Conservation (phyloP, 2,797 vertebrate genomes). For the Oreonectes daqikongensis region DNA sequence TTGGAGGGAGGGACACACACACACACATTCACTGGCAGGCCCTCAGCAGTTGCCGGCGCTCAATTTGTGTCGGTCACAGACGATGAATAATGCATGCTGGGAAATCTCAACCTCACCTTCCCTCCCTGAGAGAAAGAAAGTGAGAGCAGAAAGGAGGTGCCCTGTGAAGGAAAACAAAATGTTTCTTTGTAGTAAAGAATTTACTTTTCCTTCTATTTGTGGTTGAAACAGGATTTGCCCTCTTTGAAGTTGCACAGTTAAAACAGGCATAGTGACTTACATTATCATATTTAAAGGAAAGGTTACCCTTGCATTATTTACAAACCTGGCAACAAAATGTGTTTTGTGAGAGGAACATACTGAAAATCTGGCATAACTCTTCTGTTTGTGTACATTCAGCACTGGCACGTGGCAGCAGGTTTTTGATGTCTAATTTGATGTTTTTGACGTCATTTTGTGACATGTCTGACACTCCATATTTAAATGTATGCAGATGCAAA, state of each 20-base stretch:
- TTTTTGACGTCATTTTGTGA: too few species aligned
- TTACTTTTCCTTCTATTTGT: conserved; percentile 2
- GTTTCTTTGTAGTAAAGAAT: conserved; percentile 24
- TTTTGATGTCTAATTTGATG: too few species aligned
- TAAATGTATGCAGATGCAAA: too few species aligned
- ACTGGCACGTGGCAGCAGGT: not conserved
- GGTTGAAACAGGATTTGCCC: conserved; percentile 9
- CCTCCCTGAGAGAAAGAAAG: conserved; percentile 35
- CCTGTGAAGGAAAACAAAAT: conserved; percentile 42
- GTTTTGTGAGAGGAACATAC: not conserved
- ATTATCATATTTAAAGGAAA: not conserved
- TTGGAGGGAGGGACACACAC: conserved; percentile 41
- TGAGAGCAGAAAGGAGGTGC: conserved; percentile 19
- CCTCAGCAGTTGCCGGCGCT: conserved; percentile 40
- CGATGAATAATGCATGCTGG: conserved; percentile 54
- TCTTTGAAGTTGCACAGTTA: not conserved
- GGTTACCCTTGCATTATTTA: not conserved
- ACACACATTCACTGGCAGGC: conserved; percentile 47
- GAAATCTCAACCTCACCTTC: conserved; percentile 53
- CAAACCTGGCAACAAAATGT: not conserved
- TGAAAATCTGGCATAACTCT: too few species aligned
- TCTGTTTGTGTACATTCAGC: not conserved
- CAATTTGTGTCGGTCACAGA: conserved; percentile 55
- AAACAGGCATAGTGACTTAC: not conserved
- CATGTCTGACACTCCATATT: not conserved